These are phyloP conservation scores for Taxidea taxus DNA, from an alignment of 2,113 vertebrate genomes.

Conservation along the genomic window DNA sequence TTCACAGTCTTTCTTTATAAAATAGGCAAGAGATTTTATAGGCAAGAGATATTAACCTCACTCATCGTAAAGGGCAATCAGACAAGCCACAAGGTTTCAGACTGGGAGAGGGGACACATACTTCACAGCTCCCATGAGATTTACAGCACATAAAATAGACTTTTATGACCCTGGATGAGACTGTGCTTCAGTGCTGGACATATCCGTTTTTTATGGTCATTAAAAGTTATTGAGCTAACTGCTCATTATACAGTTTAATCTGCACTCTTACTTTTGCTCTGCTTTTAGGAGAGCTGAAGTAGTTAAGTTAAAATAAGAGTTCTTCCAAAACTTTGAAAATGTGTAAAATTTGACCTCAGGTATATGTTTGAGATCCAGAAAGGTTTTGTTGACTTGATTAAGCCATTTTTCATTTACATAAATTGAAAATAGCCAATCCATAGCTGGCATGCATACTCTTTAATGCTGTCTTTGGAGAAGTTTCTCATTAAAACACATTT, in stretches of 20 bases:
- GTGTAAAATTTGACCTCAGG: slow-evolving; percentile 20
- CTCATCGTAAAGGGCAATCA: slow-evolving; percentile 46
- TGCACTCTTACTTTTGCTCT: slow-evolving; percentile 55
- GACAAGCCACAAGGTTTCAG: slow-evolving; percentile 45
- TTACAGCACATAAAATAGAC: slow-evolving; percentile 66
- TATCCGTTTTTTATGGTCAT: slow-evolving; percentile 62
- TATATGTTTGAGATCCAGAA: background rate
- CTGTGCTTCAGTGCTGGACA: slow-evolving; percentile 43
- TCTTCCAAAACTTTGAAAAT: slow-evolving; percentile 46
- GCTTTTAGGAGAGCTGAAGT: slow-evolving; percentile 38
- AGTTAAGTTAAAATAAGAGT: slow-evolving; percentile 40
- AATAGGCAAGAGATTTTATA: slow-evolving; percentile 41
- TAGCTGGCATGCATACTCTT: background rate
- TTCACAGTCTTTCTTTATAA: background rate
- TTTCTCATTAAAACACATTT: background rate
- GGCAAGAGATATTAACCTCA: slow-evolving; percentile 20
- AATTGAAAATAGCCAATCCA: background rate
- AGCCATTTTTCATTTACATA: background rate
- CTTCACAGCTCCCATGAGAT: slow-evolving; percentile 61
- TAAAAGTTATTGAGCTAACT: slow-evolving; percentile 77
- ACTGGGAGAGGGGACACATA: background rate
- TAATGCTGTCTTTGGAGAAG: background rate
- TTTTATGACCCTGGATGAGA: slow-evolving; percentile 63
- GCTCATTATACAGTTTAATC: slow-evolving; percentile 71
- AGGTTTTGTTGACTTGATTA: background rate